Percentiles rank a stretch among this genome's conserved stretches.
These are phyloP conservation scores for Leptogaster cylindrica DNA, from an alignment of 2,888 invertebrate species.

Conservation along the genomic window DNA sequence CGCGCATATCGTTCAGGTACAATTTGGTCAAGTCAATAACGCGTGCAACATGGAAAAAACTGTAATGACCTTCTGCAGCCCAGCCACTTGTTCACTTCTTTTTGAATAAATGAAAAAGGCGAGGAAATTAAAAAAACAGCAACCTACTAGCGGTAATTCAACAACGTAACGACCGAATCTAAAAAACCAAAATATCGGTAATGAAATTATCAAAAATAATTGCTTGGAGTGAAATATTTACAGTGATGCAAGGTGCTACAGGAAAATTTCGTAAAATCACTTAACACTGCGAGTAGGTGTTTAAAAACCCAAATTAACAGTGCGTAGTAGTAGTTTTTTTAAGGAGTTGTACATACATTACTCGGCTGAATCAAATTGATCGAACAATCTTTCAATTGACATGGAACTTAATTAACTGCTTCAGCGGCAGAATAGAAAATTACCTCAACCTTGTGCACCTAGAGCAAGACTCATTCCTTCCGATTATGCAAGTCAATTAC, in stretches of 20 bases:
- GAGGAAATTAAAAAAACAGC: background rate
- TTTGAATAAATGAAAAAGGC: background rate
- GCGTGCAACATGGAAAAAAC: too few relatives aligned
- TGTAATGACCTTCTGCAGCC: background rate
- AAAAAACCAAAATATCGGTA: background rate
- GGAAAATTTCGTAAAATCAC: background rate
- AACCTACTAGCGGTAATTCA: background rate
- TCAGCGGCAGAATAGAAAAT: too few relatives aligned
- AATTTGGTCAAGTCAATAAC: too few relatives aligned
- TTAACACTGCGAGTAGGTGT: background rate
- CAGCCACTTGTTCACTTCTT: background rate
- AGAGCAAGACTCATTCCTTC: too few relatives aligned
- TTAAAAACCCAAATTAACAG: background rate
- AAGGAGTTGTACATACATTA: too few relatives aligned
- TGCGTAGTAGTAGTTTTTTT: too few relatives aligned
- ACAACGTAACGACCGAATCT: background rate
- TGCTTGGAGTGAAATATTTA: background rate
- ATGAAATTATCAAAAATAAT: slow-evolving; percentile 2
- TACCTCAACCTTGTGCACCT: too few relatives aligned
- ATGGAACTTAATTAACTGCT: too few relatives aligned
- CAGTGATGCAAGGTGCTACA: background rate
- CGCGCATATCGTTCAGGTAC: too few relatives aligned
- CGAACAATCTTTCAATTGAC: too few relatives aligned
- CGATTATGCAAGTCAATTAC: too few relatives aligned
- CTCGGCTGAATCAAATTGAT: too few relatives aligned